Conservation (phyloP, 64 coral and sea anemone species). For the Pocillopora damicornis region DNA sequence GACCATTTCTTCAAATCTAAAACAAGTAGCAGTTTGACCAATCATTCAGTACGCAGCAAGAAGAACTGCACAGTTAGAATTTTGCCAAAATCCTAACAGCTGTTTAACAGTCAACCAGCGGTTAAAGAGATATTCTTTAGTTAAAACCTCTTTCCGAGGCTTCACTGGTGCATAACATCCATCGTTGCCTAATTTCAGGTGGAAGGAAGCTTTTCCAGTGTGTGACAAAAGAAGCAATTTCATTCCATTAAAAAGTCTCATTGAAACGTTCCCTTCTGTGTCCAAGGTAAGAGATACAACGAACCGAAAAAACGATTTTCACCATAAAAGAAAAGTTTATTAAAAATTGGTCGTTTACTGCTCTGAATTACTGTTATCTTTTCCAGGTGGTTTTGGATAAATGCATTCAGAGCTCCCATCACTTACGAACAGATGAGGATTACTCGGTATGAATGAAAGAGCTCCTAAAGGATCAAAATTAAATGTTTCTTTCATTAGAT, state of each 20-base stretch:
- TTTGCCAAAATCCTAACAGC: too few species aligned
- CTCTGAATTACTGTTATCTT: background rate
- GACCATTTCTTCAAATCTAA: too few species aligned
- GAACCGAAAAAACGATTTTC: background rate
- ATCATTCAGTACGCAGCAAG: too few species aligned
- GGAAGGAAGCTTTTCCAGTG: slow-evolving; percentile 43
- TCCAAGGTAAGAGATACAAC: slow-evolving; percentile 37
- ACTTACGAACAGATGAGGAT: slow-evolving; percentile 21
- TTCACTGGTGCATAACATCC: too few species aligned
- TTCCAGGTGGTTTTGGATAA: slow-evolving; percentile 38
- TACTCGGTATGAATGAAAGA: background rate
- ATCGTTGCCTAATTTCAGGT: background rate
- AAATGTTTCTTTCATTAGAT: too few species aligned
- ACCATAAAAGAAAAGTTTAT: too few species aligned
- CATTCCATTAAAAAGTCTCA: slow-evolving; percentile 36
- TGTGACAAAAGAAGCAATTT: background rate
- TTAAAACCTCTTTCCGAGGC: too few species aligned
- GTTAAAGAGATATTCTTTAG: too few species aligned
- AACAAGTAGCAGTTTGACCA: too few species aligned
- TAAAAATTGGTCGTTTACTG: too few species aligned
- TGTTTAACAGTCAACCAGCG: too few species aligned
- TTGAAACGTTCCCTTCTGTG: slow-evolving; percentile 43
- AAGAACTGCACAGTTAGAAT: too few species aligned
- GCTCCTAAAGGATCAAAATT: background rate
- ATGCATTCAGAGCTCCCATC: slow-evolving; percentile 26